phyloP scores from a whole-genome alignment of 2,113 vertebrate genomes.

The Macaca fascicularis region T2T-MFA8v1.1 NC_088379.1:2105001-2105500 shows the following conservation, averaged over 20 bases:
- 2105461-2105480: fast-evolving
- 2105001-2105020: background rate
- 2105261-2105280: conserved; percentile 91
- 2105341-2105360: conserved; percentile 99
- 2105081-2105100: background rate
- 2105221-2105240: conserved; percentile 94
- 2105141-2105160: background rate
- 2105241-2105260: conserved; percentile 94
- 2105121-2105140: fast-evolving
- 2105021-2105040: background rate
- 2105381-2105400: background rate
- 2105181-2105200: conserved; percentile 88
- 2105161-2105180: background rate
- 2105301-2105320: conserved; percentile 94
- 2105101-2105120: too few species aligned
- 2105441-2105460: background rate
- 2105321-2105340: conserved; percentile 96
- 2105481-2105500: background rate
- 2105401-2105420: background rate
- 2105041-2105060: background rate
- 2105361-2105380: conserved; percentile 95
- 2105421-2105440: background rate
- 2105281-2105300: conserved; percentile 93
- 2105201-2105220: conserved; percentile 97
- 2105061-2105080: too few species aligned